Conservation (phyloP, 2,888 invertebrate genomes). For the Lasioglossum calceatum region DNA sequence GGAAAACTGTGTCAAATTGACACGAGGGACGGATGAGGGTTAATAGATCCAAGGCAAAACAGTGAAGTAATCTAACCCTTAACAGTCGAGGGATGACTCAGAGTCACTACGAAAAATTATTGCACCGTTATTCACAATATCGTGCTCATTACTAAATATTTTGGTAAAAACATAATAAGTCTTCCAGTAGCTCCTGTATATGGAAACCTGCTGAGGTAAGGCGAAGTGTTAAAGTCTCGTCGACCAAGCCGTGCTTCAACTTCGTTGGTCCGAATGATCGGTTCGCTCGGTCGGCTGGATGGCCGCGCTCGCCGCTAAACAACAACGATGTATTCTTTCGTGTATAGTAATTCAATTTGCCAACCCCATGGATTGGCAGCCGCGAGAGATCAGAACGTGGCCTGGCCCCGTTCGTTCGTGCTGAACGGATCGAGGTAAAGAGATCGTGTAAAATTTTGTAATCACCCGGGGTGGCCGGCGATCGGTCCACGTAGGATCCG, state of each 20-base stretch:
- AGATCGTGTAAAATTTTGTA: conserved; percentile 59
- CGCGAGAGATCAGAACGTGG: conserved; percentile 17
- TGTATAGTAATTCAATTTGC: conserved; percentile 31
- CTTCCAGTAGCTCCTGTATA: neutral
- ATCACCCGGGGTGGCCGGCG: conserved; percentile 43
- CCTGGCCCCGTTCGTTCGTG: conserved; percentile 36
- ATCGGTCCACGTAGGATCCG: conserved; percentile 45
- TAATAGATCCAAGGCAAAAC: neutral
- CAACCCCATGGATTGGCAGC: conserved; percentile 29
- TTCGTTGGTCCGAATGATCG: neutral
- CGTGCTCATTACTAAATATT: no score
- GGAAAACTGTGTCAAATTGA: no score
- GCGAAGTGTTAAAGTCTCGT: no score
- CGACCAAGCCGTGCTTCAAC: neutral
- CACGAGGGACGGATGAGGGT: no score
- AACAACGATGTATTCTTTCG: conserved; percentile 6
- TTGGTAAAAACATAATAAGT: neutral
- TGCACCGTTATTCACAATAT: no score
- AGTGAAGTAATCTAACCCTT: neutral
- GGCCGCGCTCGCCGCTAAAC: conserved; percentile 5
- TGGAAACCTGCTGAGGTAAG: neutral
- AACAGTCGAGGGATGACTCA: no score
- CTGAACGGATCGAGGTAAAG: conserved; percentile 49
- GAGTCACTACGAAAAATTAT: no score
- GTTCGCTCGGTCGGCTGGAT: neutral